These are phyloP conservation scores for Melanotaenia maccullochi DNA, from an alignment of 2,797 vertebrate species.

Conservation along the genomic window DNA sequence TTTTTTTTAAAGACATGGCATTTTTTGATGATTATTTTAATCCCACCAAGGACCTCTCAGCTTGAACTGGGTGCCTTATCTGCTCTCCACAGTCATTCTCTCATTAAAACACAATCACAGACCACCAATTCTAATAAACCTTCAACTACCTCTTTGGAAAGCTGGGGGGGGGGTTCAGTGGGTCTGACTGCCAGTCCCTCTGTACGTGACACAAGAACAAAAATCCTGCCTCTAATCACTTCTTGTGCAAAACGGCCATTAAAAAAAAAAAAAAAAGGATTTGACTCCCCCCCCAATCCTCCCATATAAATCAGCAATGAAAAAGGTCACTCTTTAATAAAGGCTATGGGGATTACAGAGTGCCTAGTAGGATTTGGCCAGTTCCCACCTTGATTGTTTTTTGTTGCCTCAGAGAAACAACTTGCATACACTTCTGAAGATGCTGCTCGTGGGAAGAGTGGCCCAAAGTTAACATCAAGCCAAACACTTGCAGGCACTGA, in stretches of 20 bases:
- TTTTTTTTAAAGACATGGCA: slow-evolving; percentile 80
- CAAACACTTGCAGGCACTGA: slow-evolving; percentile 37
- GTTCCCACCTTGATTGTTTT: slow-evolving; percentile 61
- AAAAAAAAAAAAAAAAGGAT: slow-evolving; percentile 48
- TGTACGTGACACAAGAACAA: slow-evolving; percentile 58
- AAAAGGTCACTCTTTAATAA: slow-evolving; percentile 68
- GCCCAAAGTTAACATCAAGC: slow-evolving; percentile 48
- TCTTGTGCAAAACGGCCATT: slow-evolving; percentile 48
- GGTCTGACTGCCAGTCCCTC: slow-evolving; percentile 68
- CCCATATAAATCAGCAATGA: slow-evolving; percentile 37
- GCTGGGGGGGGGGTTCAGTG: slow-evolving; percentile 60
- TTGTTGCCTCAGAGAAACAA: slow-evolving; percentile 32
- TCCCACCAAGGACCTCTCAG: slow-evolving; percentile 82
- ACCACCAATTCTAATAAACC: slow-evolving; percentile 91
- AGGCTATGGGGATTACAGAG: slow-evolving; percentile 58
- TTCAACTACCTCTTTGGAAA: slow-evolving; percentile 82
- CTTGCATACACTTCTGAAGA: slow-evolving; percentile 35
- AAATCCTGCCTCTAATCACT: slow-evolving; percentile 66
- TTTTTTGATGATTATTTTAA: slow-evolving; percentile 88
- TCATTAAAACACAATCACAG: slow-evolving; percentile 95
- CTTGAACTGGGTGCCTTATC: slow-evolving; percentile 86
- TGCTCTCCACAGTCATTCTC: slow-evolving; percentile 84
- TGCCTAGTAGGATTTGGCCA: slow-evolving; percentile 33
- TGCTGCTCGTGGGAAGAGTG: slow-evolving; percentile 44
- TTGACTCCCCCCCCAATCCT: slow-evolving; percentile 20